These are phyloP conservation scores for Urocyon cinereoargenteus DNA, from an alignment of 2,797 vertebrate species.

Conservation along the genomic window DNA sequence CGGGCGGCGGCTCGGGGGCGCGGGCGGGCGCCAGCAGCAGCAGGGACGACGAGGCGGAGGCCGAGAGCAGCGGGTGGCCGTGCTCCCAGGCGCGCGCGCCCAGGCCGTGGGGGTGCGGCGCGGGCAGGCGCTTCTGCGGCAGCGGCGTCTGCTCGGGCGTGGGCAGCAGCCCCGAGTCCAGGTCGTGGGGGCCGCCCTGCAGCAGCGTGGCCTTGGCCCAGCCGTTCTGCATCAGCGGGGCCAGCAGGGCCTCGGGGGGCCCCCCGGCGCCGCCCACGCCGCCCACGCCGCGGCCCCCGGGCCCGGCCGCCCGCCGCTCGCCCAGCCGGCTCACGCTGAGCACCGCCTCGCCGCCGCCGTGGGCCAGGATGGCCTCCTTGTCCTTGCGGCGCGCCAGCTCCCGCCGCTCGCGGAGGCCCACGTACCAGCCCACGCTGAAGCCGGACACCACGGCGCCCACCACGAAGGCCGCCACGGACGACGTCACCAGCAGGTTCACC, in stretches of 20 bases:
- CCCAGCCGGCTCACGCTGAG: slow-evolving; percentile 95
- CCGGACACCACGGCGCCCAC: slow-evolving; percentile 96
- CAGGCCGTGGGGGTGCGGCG: slow-evolving; percentile 76
- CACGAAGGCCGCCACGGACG: slow-evolving; percentile 96
- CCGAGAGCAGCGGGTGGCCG: slow-evolving; percentile 89
- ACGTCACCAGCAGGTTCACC: slow-evolving; percentile 95
- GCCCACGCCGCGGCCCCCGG: slow-evolving; percentile 83
- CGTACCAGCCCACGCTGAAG: slow-evolving; percentile 97
- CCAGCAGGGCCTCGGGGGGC: slow-evolving; percentile 91
- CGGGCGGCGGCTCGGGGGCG: slow-evolving; percentile 81
- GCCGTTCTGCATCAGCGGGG: slow-evolving; percentile 95
- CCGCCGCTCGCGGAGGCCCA: slow-evolving; percentile 95
- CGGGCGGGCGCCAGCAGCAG: slow-evolving; percentile 93
- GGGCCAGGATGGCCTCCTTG: slow-evolving; percentile 94
- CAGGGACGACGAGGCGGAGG: slow-evolving; percentile 90
- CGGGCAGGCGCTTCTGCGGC: slow-evolving; percentile 94
- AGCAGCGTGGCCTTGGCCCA: slow-evolving; percentile 92
- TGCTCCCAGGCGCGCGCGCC: slow-evolving; percentile 93
- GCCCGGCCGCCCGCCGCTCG: slow-evolving; percentile 84
- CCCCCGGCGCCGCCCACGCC: slow-evolving; percentile 73
- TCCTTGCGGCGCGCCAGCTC: slow-evolving; percentile 92
- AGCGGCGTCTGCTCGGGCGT: slow-evolving; percentile 97
- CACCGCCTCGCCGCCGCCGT: slow-evolving; percentile 91
- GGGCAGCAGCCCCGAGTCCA: slow-evolving; percentile 96
- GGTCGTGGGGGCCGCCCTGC: slow-evolving; percentile 89